Base-by-base conservation (phyloP, 92 coral and sea anemone species). In the Epizoanthus stellaris region DNA sequence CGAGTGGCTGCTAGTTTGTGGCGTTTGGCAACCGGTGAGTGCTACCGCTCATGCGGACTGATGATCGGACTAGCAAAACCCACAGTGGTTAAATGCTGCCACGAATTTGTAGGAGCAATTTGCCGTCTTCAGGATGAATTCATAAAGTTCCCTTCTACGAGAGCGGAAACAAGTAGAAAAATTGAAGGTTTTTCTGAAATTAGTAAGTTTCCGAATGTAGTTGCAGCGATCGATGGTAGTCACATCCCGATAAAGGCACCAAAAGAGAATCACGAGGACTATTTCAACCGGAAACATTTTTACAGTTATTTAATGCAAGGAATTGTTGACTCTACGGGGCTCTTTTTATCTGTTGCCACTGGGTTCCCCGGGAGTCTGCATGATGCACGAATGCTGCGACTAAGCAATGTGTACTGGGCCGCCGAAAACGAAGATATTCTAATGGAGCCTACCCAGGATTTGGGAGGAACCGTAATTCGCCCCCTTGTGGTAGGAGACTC, bases 121-220 rank as follows among this genome's bases (percentile, higher is more conserved):
- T 85, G 92, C 36, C 54, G 61, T 36, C 30, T 85, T 6, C 81
- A 89, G 56, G 80, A 38, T 12, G 82, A 89, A 6, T 89, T 80
- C 63, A 80, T 79, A 12, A 85, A 89, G 73, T 80, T 85, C 23
- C 86, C 86, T 12, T 17, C 89, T 6, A 85, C 86, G 11, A 70
- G 77, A 73, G 92, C 86, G n/a, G 86, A 85, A 77, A 62, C 84
- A 13, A 42, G 47, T n/a, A 77, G 45, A 20, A 89, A 79, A 85
- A 79, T 89, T 56, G 88, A 89, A 71, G 75, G 85, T 0, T 77
- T 85, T 58, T 62, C 86, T 11, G 49, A 73, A 12, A 75, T 34
- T 19, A 73, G 89, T 54, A 73, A 89, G 49, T 40, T 89, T 72
- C 89, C 89, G 15, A 89, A 85, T 80, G 87, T 89, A 14, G 69